Base-by-base conservation (phyloP, 2,888 invertebrate genomes). In the Coelinius sp. region DNA sequence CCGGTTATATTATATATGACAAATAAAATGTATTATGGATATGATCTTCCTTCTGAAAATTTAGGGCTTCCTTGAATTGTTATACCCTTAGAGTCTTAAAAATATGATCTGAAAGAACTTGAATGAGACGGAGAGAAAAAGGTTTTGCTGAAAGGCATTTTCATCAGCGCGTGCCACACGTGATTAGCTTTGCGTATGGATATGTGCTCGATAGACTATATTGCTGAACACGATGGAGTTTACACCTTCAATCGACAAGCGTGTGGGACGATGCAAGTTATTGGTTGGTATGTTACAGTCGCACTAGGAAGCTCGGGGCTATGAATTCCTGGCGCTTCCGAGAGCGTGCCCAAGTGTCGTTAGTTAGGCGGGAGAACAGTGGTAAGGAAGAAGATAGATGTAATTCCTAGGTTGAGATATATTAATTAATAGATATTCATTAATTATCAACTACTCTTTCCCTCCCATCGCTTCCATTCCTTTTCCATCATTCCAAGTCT, bases 101-200 rank as follows among this genome's bases (percentile, higher is more conserved):
- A 56, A 22, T 8, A 52, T 59, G 10, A 35, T 59, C 10, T 35
- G n/a, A n/a, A 59, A 3, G 20, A 20, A 17, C 22, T 20, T 20
- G 20, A 49, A 49, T 49, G 20, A 59, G 6, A n/a, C n/a, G 49
- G 20, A 20, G 59, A 14, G 17, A 59, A 35, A 31, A 35, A 59
- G 59, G 10, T 31, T 12, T 56, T 12, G 25, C 56, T 56, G 17
- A 59, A 31, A 25, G 41, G 56, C 56, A 41, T 25, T 14, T 41
- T 41, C 44, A 44, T 25, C 27, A 17, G 70, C 66, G 62, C 71
- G 73, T 68, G 73, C 71, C 73, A 65, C 65, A 52, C 44, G 64
- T 56, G 66, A 68, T 38, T 63, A 62, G 31, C 56, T 27, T 49
- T 31, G 14, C 17, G 52, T 25, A 27, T 56, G 44, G 64, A 25